Percentiles rank a stretch among this genome's conserved stretches.
These are phyloP conservation scores for Candidula unifasciata DNA, from an alignment of 2,888 invertebrate species.

Conservation along the genomic window DNA sequence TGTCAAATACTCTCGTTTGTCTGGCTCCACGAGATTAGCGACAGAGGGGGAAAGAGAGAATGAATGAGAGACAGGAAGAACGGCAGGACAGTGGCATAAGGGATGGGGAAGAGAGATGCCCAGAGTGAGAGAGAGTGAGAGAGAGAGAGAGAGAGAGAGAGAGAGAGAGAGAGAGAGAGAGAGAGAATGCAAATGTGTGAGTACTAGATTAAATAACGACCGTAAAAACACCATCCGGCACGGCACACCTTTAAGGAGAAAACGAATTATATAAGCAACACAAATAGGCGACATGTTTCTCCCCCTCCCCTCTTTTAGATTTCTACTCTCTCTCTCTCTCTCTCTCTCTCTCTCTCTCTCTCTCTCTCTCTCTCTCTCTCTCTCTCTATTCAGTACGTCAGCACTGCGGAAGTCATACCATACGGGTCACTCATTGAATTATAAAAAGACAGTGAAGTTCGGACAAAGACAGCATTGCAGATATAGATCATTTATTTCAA, in stretches of 20 bases:
- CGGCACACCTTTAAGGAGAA: too few species aligned
- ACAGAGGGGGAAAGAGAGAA: neutral
- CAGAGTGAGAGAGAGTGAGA: neutral
- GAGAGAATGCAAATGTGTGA: too few species aligned
- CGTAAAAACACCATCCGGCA: too few species aligned
- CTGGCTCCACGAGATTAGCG: neutral
- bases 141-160: neutral
- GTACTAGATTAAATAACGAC: neutral
- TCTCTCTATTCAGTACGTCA: neutral
- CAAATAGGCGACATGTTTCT: neutral
- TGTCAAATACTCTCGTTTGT: too few species aligned
- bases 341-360: conserved; percentile 36
- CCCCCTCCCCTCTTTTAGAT: neutral
- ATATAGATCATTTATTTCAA: too few species aligned
- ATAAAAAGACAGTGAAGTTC: too few species aligned
- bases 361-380: conserved; percentile 30
- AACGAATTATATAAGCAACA: too few species aligned
- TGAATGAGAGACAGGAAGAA: neutral
- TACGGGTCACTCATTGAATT: too few species aligned
- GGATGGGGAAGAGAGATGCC: neutral
- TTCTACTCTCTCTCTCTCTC: neutral
- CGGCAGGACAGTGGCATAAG: neutral
- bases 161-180: neutral
- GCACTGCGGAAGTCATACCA: too few species aligned
- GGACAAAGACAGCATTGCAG: too few species aligned